phyloP scores from a whole-genome alignment of 2,113 vertebrate species.

The Physeter macrocephalus region DNA sequence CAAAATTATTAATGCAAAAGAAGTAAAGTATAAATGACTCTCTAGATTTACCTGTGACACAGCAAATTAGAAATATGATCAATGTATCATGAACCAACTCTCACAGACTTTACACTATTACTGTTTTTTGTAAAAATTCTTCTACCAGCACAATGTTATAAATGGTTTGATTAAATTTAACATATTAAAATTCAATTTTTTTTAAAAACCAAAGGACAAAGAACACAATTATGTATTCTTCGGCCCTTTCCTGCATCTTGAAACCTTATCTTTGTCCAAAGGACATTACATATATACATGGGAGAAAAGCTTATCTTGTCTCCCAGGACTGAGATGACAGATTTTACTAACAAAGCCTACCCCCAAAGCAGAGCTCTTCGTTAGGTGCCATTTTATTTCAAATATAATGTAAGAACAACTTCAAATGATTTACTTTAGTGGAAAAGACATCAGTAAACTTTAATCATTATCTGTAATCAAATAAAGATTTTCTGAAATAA shows the following conservation, averaged over 20 bases:
- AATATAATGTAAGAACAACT: neutral
- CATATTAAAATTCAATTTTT: neutral
- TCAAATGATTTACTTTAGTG: neutral
- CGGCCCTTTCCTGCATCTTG: neutral
- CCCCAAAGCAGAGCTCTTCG: neutral
- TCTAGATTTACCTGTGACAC: neutral
- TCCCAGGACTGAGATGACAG: neutral
- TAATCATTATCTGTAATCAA: neutral
- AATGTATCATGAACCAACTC: neutral
- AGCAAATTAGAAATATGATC: neutral
- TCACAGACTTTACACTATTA: neutral
- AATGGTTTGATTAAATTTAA: neutral
- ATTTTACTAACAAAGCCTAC: neutral
- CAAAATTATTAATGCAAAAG: neutral
- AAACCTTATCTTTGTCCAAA: neutral
- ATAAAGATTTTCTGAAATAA: conserved; percentile 12
- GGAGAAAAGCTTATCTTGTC: neutral
- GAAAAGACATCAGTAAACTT: neutral
- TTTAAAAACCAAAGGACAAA: neutral
- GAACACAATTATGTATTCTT: neutral
- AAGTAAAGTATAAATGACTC: neutral
- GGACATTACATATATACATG: neutral
- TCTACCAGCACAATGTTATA: neutral
- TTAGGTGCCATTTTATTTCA: neutral
- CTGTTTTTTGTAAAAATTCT: neutral